These are phyloP conservation scores for Hippoglossus stenolepis DNA, from an alignment of 2,113 vertebrate genomes.

Conservation along the genomic window DNA sequence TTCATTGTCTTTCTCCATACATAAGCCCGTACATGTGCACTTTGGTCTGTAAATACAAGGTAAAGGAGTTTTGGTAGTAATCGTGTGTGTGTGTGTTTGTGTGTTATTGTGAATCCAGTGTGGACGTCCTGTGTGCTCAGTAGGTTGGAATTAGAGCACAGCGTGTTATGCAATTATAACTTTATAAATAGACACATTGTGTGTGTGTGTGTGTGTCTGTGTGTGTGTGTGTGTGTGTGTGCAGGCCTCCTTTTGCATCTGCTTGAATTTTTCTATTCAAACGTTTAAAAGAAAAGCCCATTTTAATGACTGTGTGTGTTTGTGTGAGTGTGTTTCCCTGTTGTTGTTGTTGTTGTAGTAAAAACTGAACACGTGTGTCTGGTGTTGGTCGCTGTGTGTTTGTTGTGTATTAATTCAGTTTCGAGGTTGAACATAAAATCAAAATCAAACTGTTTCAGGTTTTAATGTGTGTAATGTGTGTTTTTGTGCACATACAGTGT, in stretches of 20 bases:
- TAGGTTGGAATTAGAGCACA: slow-evolving; percentile 74
- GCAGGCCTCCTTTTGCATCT: slow-evolving; percentile 50
- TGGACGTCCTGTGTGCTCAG: slow-evolving; percentile 69
- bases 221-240: slow-evolving; percentile 25
- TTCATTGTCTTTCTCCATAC: background rate
- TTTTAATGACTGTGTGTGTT: slow-evolving; percentile 13
- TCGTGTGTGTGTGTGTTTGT: slow-evolving; percentile 7
- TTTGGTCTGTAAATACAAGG: background rate
- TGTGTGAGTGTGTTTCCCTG: background rate
- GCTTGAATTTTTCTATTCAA: slow-evolving; percentile 30
- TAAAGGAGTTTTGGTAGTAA: background rate
- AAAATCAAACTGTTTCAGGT: background rate
- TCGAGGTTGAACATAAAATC: background rate
- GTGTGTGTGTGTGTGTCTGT: slow-evolving; percentile 51
- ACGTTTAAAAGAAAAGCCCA: background rate
- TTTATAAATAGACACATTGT: slow-evolving; percentile 74
- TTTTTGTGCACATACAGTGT: background rate
- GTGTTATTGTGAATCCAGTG: slow-evolving; percentile 7
- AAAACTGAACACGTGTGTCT: background rate
- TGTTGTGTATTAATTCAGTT: slow-evolving; percentile 6
- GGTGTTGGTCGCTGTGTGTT: background rate
- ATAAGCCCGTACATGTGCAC: background rate
- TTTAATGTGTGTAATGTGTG: background rate
- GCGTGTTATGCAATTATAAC: slow-evolving; percentile 75
- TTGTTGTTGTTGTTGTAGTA: background rate